phyloP scores from a whole-genome alignment of 2,888 invertebrate genomes.

The Mythimna pallens region DNA sequence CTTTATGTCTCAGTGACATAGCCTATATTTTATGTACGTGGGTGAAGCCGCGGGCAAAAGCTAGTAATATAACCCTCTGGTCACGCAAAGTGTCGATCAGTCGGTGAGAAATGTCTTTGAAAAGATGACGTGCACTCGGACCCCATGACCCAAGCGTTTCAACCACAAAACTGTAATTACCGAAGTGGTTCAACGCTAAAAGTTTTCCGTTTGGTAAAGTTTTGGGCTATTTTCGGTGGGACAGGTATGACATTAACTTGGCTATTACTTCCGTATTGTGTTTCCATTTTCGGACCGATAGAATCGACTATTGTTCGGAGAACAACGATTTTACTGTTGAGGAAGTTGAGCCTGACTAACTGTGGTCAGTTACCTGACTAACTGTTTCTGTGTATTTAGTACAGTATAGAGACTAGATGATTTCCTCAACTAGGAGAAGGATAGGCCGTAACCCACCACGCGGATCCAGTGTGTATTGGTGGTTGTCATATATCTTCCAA shows the following conservation, averaged over 20 bases:
- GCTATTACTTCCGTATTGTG: constrained; percentile 6
- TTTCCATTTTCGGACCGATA: constrained; percentile 6
- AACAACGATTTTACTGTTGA: constrained; percentile 4
- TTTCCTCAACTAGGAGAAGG: neutral
- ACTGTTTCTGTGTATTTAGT: neutral
- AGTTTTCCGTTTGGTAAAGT: constrained; percentile 19
- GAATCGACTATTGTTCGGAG: neutral
- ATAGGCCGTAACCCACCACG: too few species aligned
- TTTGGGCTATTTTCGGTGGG: constrained; percentile 5
- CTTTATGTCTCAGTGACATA: too few species aligned
- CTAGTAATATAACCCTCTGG: too few species aligned
- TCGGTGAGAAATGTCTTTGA: too few species aligned
- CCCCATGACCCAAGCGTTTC: neutral
- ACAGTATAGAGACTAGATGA: neutral
- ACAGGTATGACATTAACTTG: neutral
- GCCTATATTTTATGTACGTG: too few species aligned
- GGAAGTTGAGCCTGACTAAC: neutral
- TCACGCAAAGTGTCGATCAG: too few species aligned
- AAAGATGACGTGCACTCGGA: neutral
- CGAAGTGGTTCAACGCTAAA: neutral
- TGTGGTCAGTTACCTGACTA: neutral
- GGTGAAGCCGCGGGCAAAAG: too few species aligned
- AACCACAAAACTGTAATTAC: neutral
- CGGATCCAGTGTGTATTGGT: too few species aligned
- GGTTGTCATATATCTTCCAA: too few species aligned